Conservation (phyloP, 2,113 vertebrate species). For the Chaetorhynchus papuensis region DNA sequence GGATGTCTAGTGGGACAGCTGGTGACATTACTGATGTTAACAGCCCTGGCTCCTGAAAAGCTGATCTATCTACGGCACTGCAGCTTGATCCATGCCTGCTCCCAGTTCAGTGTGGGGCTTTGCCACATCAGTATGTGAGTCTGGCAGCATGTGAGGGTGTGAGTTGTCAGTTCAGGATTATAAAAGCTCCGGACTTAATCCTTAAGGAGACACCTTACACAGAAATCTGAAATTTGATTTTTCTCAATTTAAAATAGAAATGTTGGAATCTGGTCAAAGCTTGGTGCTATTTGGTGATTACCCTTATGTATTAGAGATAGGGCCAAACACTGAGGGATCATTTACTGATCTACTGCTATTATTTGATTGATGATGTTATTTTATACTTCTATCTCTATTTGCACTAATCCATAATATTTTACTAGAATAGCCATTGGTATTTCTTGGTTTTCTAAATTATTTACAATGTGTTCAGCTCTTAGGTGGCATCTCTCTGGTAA, state of each 20-base stretch:
- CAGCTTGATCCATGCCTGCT: background rate
- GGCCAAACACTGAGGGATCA: background rate
- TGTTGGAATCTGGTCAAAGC: background rate
- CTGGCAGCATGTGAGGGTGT: background rate
- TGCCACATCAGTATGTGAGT: rapidly evolving
- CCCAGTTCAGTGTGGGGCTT: background rate
- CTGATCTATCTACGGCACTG: background rate
- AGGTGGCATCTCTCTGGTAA: background rate
- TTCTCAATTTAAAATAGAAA: background rate
- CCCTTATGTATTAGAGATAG: background rate
- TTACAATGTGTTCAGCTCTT: background rate
- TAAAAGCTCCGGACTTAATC: background rate
- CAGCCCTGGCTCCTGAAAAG: background rate
- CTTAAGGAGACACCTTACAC: background rate
- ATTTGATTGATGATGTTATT: background rate
- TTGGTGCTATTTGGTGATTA: background rate
- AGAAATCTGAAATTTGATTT: background rate
- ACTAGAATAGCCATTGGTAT: background rate
- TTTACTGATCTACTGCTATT: background rate
- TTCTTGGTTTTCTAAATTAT: background rate
- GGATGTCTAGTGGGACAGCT: too few relatives aligned
- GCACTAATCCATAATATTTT: background rate
- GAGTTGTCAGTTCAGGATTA: background rate
- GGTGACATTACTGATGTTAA: background rate
- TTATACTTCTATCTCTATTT: background rate